Base-by-base conservation (phyloP, 64 coral and sea anemone species). In the Montipora foliosa region DNA sequence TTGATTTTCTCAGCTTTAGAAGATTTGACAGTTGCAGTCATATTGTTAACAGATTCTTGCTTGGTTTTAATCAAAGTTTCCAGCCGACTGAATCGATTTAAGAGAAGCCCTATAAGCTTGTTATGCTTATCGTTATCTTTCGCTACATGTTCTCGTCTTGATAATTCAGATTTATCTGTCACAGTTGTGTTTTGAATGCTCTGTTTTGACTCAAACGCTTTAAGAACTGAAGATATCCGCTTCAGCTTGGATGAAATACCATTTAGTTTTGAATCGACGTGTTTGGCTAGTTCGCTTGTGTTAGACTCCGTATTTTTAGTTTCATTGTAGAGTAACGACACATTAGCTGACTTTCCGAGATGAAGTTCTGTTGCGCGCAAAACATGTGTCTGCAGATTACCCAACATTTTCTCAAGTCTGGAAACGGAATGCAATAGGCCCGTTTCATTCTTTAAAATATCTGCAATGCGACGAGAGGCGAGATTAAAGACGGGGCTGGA, bases 211-310 rank as follows among this genome's bases (percentile, higher is more conserved):
- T 86, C 64, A 46, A 86, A 68, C 49, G 47, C 82, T 49, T 8
- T 72, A 19, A 86, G 82, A 15, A 86, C 66, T 71, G 82, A 86
- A 1, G 82, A 86, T 71, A 86, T 86, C 22, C 66, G 37, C 11
- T 50, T 86, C 5, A 86, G 82, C 45, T 72, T 86, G 19, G 64
- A 69, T 71, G 82, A 86, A 71, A 86, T 86, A n/a, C 64, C 64
- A 49, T 86, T 66, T 71, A 73, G 66, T 71, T 72, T 70, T 2
- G 19, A 86, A 50, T 48, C 61, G 8, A 86, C 82, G 44, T 52
- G 82, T 3, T 71, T 86, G 47, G 82, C 47, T 50, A 86, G 70
- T 50, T 71, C 19, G 44, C 4, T 46, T 6, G 82, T 49, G 46
- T 45, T 19, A 46, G 47, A 47, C 1, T 15, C 59, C 46, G n/a